Base-by-base conservation (phyloP, 1,140 invertebrate species). In the Trichomalopsis sarcophagae region DNA sequence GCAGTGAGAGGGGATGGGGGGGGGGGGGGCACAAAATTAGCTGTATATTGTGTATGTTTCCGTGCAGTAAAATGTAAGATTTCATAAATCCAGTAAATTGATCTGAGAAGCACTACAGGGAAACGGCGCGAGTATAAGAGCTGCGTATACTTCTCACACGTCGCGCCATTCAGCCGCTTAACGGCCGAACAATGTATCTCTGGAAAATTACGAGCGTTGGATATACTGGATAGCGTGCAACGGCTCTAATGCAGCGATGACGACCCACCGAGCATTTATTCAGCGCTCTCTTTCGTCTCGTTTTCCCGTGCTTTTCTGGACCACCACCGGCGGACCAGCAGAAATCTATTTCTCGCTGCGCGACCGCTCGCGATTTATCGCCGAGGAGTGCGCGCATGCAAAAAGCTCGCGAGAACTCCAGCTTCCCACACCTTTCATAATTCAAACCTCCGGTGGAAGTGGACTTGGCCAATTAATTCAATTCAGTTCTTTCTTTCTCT, bases 41-140 rank as follows among this genome's bases (percentile, higher is more conserved):
- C 33, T 84, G 75, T 78, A 84, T 78, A 84, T 84, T 40, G 62
- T 40, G 62, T 21, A 36, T 3, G 62, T 17, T 17, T 4, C 5
- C 62, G 82, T 66, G 21, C 13, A 10, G 40, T 30, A 14, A 75
- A 77, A 30, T 47, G n/a, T 55, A 71, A 84, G 66, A 84, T 84
- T 84, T 78, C 23, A 77, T 84, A 71, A 78, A 84, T 84, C 66
- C 36, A 27, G 47, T 82, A 77, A 83, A 77, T 83, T 77, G 62
- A 83, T 83, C 55, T n/a, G 11, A n/a, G 10, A 3, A 33, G 47
- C 27, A n/a, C 23, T 11, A 68, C 17, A 10, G 66, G 3, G 17
- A 69, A 13, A 11, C 4, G 10, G 66, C 21, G 21, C 23, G 66
- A 11, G 66, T 17, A 27, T 6, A n/a, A 27, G 2, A 14, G 21